Evolutionary conservation across 2,113 vertebrate genomes (phyloP).

Genomic region (Hippopotamus amphibius): DNA sequence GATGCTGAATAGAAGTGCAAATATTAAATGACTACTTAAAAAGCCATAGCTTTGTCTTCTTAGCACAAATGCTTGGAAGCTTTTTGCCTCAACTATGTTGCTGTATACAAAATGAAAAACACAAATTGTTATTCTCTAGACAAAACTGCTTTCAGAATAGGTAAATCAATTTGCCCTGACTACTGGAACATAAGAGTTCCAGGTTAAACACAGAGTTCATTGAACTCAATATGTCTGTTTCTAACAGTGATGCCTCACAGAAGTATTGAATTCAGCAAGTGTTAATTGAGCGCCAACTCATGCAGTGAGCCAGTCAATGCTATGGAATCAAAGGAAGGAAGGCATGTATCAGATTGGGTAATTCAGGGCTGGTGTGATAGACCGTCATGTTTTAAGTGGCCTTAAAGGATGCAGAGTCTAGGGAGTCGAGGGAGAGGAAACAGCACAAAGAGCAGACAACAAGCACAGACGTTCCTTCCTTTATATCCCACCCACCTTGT

Average conservation of each 20-base stretch:
- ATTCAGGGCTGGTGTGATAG: not conserved
- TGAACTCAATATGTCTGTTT: not conserved
- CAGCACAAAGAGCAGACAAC: not conserved
- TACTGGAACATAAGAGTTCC: not conserved
- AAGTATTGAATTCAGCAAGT: not conserved
- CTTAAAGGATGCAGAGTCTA: not conserved
- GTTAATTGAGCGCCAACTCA: not conserved
- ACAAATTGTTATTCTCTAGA: not conserved
- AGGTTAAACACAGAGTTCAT: slow-evolving; percentile 26
- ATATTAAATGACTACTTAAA: slow-evolving; percentile 20
- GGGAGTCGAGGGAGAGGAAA: not conserved
- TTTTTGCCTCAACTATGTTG: not conserved
- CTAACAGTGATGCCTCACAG: not conserved
- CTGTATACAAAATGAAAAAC: not conserved
- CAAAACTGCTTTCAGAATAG: slow-evolving; percentile 41
- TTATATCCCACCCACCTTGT: not conserved
- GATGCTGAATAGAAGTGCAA: not conserved
- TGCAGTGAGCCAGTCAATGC: not conserved
- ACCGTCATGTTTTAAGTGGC: not conserved
- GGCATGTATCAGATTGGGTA: not conserved
- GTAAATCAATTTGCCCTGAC: not conserved
- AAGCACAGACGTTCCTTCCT: not conserved
- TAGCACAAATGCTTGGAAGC: not conserved
- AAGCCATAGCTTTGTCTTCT: not conserved
- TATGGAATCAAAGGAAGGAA: not conserved